Evolutionary conservation across 2,113 vertebrate genomes (phyloP), one percentile per base, ranked within the genome.

Genomic region (Mugil cephalus): DNA sequence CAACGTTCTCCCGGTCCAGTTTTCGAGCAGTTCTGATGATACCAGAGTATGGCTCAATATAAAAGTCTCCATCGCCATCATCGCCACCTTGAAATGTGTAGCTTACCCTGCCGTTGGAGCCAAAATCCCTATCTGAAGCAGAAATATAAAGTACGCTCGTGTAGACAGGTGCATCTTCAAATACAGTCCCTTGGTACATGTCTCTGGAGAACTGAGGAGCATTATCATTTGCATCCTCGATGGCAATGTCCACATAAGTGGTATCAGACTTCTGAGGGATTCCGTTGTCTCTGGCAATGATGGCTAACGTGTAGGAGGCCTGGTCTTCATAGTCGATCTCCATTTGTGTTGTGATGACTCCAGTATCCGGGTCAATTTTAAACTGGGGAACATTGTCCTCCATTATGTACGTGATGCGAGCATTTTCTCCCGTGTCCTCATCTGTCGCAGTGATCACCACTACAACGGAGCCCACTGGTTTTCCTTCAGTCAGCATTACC

Each of bases 211-310:
- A 99, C 63, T 91, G 95, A 0, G 97, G 97, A 0, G 83, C 77
- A 0, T 99, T 99, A 86, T 99, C 98, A 0, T 99, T 99, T 64
- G 96, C 97, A 2, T 99, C 98, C 0, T 94, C 72, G 65, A 99
- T 91, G 3, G 97, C 95, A 35, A 99, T 97, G 91, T 99, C 98
- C 4, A 99, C 96, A 0, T 97, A 97, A 0, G 97, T 97, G 43
- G 95, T 98, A 65, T 98, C 98, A 0, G 96, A 97, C 71, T 99
- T 99, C 87, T 97, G 97, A 0, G 97, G 97, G 80, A 98, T 97
- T 39, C 98, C 98, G 0, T 99, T 98, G 92, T 99, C 98, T 1
- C 92, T 93, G 8, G 98, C 98, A 0, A 96, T 96, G 80, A 99
- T 94, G 69, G 96, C 97, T 86, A 99, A 82, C 0, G 97, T 98